Evolutionary conservation across 2,113 vertebrate species (phyloP), one percentile per base, ranked within the genome.

Genomic region (Rynchops niger): DNA sequence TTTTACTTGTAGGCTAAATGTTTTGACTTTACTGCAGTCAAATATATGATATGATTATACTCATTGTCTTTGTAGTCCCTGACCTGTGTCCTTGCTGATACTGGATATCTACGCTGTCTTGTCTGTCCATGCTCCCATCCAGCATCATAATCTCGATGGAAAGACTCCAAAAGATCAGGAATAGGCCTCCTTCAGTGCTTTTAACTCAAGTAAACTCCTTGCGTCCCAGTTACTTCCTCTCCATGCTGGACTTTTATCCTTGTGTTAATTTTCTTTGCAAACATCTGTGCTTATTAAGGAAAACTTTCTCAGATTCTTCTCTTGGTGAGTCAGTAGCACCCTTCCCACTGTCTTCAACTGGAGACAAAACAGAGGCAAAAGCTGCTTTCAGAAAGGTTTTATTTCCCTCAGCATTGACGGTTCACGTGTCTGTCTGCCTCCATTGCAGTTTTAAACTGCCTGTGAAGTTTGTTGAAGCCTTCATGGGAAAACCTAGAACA

Each of bases 1-100:
- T 89, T 96, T 96, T 94, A 55, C 67, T 93, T 66, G 30, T 1
- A 62, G 92, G 71, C 90, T 94, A 87, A 94, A 90, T 85, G 76
- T 93, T 97, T 87, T 85, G 94, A 84, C 77, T 90, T 50, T 15
- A 50, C 27, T 50, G 58, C 21, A 77, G 56, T 47, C 34, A 61
- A 77, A 77, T 77, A 30, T 17, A 38, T 47, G 90, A 69, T 95
- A 12, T 42, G 63, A 85, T 94, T 94, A 49, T 53, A 49, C 86
- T 93, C 52, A 9, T 63, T 67, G 84, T 80, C 91, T 91, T 50
- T 4, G 0, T 30, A 67, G 69, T 58, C 36, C 55, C 77, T 80
- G 90, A 58, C 74, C 92, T n/a, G 55, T 81, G 63, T 78, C 76
- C 90, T 91, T 88, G 71, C 67, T 93, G 88, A 70, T 74, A 65